phyloP scores from a whole-genome alignment of 2,797 vertebrate species.

The Phaenicophaeus curvirostris region DNA sequence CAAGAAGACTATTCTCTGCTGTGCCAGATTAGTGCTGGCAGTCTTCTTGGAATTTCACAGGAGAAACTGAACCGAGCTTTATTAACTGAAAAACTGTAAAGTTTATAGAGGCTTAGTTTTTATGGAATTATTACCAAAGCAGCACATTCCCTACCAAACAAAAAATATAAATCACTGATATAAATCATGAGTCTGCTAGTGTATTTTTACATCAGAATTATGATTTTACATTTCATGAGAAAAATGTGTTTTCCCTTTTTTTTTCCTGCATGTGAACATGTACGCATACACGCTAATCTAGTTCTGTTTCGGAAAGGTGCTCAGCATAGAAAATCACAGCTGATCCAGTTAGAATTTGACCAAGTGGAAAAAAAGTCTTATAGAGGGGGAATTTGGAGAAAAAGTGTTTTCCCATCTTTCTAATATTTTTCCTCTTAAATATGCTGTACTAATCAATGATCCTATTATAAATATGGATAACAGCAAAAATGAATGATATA shows the following conservation, averaged over 20 bases:
- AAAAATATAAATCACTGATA: neutral
- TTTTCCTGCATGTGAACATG: rapidly evolving
- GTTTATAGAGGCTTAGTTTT: neutral
- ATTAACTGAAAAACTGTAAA: neutral
- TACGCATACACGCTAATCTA: neutral
- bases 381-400: neutral
- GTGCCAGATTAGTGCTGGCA: neutral
- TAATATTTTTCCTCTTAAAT: neutral
- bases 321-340: neutral
- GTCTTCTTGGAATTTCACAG: neutral
- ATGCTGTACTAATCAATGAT: neutral
- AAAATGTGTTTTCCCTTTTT: neutral
- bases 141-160: neutral
- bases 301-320: neutral
- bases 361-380: neutral
- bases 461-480: neutral
- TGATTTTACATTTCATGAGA: neutral
- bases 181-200: neutral
- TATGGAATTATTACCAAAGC: neutral
- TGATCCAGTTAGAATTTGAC: neutral
- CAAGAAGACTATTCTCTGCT: neutral
- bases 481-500: neutral
- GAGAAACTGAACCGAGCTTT: neutral
- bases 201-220: neutral
- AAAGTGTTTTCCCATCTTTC: neutral